Conservation (phyloP, 2,797 vertebrate species). For the Ispidina picta region DNA sequence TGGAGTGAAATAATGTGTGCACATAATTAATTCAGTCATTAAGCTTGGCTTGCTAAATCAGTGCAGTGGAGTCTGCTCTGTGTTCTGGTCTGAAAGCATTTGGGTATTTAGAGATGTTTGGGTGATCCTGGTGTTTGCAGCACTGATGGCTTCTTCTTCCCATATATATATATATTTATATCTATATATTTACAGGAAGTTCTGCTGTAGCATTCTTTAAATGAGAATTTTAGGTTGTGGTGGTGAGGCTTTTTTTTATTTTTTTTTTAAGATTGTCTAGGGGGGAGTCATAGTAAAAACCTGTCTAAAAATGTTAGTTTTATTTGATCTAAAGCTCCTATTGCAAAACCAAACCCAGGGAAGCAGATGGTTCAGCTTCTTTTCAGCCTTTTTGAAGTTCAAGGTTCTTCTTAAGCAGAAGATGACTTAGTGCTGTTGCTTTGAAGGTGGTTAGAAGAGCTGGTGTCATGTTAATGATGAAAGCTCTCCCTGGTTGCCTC, state of each 20-base stretch:
- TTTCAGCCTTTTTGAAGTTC: slow-evolving; percentile 7
- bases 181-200: no score
- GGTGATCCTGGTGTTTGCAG: background rate
- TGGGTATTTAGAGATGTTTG: background rate
- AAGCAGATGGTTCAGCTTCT: background rate
- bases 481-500: slow-evolving; percentile 20
- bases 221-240: background rate
- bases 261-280: background rate
- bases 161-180: no score
- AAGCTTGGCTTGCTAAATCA: background rate
- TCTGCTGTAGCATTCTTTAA: background rate
- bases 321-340: background rate
- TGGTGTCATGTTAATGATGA: slow-evolving; percentile 15
- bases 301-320: background rate
- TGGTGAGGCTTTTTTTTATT: background rate
- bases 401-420: background rate
- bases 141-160: background rate
- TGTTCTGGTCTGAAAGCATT: background rate
- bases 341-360: background rate
- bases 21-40: background rate
- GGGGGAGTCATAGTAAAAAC: background rate
- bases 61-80: background rate
- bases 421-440: background rate
- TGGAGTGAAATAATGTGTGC: background rate
- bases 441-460: slow-evolving; percentile 5